These are phyloP conservation scores for Batillaria attramentaria DNA, from an alignment of 1,140 invertebrate species.

Conservation along the genomic window DNA sequence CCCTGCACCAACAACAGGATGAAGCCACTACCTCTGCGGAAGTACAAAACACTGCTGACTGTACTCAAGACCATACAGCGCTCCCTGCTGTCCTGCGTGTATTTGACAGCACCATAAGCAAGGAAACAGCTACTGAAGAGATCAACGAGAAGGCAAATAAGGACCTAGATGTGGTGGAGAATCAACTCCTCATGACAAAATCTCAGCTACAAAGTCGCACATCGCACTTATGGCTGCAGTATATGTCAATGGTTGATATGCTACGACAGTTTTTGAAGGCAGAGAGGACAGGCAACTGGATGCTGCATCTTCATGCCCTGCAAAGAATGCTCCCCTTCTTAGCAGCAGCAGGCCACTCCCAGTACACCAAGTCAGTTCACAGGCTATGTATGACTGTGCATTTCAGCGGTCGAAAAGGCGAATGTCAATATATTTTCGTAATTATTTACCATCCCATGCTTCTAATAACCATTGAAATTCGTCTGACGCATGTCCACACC, in stretches of 20 bases:
- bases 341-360: slow-evolving; percentile 69
- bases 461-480: too few species aligned
- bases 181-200: too few species aligned
- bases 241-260: slow-evolving; percentile 44
- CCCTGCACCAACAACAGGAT: too few species aligned
- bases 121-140: not conserved
- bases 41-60: too few species aligned
- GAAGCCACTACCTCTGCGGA: too few species aligned
- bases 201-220: not conserved
- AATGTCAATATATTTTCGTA: too few species aligned
- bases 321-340: slow-evolving; percentile 67
- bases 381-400: too few species aligned
- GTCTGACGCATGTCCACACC: too few species aligned
- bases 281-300: slow-evolving; percentile 50
- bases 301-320: slow-evolving; percentile 43
- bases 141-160: not conserved
- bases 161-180: not conserved
- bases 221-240: slow-evolving; percentile 39
- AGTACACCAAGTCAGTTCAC: slow-evolving; percentile 71
- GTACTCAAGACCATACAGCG: not conserved
- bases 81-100: not conserved
- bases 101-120: not conserved
- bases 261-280: slow-evolving; percentile 41
- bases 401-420: too few species aligned
- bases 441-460: too few species aligned